A percentile compares a stretch with the other conserved stretches of the same genome.
These are phyloP conservation scores for Ametastegia equiseti DNA, from an alignment of 2,888 invertebrate species.

Conservation along the genomic window DNA sequence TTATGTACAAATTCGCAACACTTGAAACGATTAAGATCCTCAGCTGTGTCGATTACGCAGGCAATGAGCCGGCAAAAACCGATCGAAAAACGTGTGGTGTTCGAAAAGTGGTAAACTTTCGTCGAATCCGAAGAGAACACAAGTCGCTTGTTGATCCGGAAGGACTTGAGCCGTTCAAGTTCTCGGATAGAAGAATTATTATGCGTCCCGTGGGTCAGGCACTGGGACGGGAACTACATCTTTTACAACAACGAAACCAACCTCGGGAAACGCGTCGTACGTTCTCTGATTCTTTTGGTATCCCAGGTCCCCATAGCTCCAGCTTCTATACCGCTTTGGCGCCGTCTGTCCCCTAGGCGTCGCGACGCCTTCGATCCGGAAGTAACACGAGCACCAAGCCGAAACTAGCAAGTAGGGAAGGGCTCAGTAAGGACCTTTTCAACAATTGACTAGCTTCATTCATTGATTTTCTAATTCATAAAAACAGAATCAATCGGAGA, in stretches of 20 bases:
- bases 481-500: neutral
- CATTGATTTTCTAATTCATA: neutral
- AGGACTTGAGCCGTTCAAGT: slow-evolving; percentile 29
- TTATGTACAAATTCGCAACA: neutral
- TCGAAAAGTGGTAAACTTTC: no score
- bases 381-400: neutral
- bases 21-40: neutral
- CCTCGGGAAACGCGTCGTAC: slow-evolving; percentile 32
- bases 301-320: neutral
- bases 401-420: neutral
- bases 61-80: neutral
- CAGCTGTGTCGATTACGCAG: neutral
- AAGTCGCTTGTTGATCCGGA: neutral
- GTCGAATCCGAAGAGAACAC: neutral
- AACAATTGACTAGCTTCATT: neutral
- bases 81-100: neutral
- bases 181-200: slow-evolving; percentile 52
- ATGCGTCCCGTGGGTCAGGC: slow-evolving; percentile 55
- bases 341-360: slow-evolving; percentile 25
- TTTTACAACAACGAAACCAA: slow-evolving; percentile 35
- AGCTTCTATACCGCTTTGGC: slow-evolving; percentile 12
- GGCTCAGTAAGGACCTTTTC: neutral
- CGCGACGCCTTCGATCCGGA: slow-evolving; percentile 9
- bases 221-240: slow-evolving; percentile 41
- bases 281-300: slow-evolving; percentile 3